Conservation (phyloP, 2,113 vertebrate species). For the Hucho hucho region DNA sequence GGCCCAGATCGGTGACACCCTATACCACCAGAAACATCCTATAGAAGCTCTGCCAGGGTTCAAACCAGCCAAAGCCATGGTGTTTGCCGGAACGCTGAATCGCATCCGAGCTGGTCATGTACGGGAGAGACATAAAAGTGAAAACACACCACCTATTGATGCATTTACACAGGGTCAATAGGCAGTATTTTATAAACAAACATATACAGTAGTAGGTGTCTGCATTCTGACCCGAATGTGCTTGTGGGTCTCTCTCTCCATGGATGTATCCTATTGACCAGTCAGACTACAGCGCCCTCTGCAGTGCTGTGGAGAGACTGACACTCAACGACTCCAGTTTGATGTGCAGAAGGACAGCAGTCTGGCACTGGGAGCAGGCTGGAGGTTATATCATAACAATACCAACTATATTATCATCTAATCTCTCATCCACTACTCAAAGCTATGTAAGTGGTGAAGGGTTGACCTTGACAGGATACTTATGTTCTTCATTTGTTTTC, state of each 20-base stretch:
- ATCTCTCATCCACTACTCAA: background rate
- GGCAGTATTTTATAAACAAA: too few species aligned
- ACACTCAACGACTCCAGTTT: constrained; percentile 96
- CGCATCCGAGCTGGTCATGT: too few species aligned
- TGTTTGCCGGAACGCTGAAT: constrained; percentile 88
- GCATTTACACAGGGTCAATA: background rate
- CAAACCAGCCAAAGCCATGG: constrained; percentile 94
- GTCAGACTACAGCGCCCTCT: constrained; percentile 88
- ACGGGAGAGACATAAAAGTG: too few species aligned
- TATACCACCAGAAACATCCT: constrained; percentile 84
- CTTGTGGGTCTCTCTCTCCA: constrained; percentile 44
- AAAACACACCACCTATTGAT: too few species aligned
- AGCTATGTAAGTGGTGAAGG: too few species aligned
- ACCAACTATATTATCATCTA: too few species aligned
- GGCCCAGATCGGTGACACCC: constrained; percentile 96
- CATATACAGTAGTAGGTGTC: too few species aligned
- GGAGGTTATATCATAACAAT: constrained; percentile 79
- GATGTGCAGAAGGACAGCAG: constrained; percentile 89
- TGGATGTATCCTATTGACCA: constrained; percentile 95
- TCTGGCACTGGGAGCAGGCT: constrained; percentile 90
- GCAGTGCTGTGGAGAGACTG: constrained; percentile 89
- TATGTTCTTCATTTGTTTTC: too few species aligned
- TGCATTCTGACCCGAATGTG: too few species aligned
- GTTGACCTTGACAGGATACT: too few species aligned
- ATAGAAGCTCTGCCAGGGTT: constrained; percentile 93